Conservation (phyloP, 2,888 invertebrate species). For the Ennomos fuscantarius region DNA sequence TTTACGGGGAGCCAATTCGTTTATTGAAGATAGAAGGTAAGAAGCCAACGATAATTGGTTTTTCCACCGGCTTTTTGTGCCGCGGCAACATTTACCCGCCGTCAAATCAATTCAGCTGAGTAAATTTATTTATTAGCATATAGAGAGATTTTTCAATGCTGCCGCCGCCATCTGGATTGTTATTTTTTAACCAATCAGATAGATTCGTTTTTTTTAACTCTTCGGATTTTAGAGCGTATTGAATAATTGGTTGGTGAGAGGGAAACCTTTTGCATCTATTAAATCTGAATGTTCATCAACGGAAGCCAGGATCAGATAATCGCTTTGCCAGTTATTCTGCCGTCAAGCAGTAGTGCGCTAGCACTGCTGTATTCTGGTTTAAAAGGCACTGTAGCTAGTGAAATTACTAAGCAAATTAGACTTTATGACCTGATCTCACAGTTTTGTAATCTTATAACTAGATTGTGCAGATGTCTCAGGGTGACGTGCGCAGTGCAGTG, state of each 20-base stretch:
- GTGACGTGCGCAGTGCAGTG: no score
- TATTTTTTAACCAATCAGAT: constrained; percentile 26
- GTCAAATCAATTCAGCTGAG: constrained; percentile 67
- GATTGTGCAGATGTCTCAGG: no score
- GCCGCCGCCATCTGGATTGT: constrained; percentile 18
- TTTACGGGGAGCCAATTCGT: constrained; percentile 42
- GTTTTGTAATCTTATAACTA: no score
- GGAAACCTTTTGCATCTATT: no score
- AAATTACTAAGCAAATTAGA: no score
- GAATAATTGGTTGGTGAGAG: constrained; percentile 4
- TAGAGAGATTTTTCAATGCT: constrained; percentile 62
- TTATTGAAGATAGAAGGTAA: constrained; percentile 51
- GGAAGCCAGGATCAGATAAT: no score
- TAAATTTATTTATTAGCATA: constrained; percentile 77
- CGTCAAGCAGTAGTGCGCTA: no score
- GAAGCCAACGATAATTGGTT: constrained; percentile 67
- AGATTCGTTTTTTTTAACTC: constrained; percentile 1
- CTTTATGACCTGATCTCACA: no score
- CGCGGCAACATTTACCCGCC: constrained; percentile 56
- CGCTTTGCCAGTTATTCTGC: no score
- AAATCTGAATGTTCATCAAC: no score
- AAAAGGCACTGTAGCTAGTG: no score
- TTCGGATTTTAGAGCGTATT: neutral
- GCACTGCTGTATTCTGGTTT: no score
- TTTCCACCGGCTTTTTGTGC: constrained; percentile 57